These are phyloP conservation scores for Amphiprion percula DNA, from an alignment of 2,113 vertebrate genomes.

Conservation along the genomic window DNA sequence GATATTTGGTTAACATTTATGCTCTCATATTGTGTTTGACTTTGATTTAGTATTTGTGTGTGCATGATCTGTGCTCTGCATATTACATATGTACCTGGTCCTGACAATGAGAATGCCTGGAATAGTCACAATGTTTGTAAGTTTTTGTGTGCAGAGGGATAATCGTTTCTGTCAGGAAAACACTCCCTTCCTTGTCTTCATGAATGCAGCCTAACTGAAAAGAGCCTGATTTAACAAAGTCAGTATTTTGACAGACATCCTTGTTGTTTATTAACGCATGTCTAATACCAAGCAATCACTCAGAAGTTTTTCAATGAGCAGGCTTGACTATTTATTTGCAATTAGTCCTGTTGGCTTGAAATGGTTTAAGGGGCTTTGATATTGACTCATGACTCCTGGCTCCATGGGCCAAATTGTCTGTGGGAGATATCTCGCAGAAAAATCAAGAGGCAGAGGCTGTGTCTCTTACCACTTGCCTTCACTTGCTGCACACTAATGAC, in stretches of 20 bases:
- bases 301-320: neutral
- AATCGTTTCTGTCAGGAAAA: neutral
- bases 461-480: constrained; percentile 53
- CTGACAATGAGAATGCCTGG: neutral
- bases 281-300: constrained; percentile 8
- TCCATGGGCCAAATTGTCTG: constrained; percentile 48
- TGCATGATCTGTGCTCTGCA: too few relatives aligned
- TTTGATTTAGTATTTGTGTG: neutral
- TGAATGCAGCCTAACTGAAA: neutral
- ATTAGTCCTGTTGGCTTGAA: constrained; percentile 51
- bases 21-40: neutral
- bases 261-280: neutral
- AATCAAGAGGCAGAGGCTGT: constrained; percentile 60
- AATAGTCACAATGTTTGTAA: neutral
- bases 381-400: constrained; percentile 49
- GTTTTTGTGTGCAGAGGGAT: neutral
- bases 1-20: neutral
- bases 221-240: neutral
- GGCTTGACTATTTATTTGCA: constrained; percentile 35
- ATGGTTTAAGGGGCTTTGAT: constrained; percentile 39
- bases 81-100: neutral
- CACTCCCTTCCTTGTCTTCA: neutral
- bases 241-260: constrained; percentile 12
- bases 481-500: constrained; percentile 79
- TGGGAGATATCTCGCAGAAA: constrained; percentile 61